phyloP scores from a whole-genome alignment of 2,888 invertebrate species.

The Eupithecia inturbata region DNA sequence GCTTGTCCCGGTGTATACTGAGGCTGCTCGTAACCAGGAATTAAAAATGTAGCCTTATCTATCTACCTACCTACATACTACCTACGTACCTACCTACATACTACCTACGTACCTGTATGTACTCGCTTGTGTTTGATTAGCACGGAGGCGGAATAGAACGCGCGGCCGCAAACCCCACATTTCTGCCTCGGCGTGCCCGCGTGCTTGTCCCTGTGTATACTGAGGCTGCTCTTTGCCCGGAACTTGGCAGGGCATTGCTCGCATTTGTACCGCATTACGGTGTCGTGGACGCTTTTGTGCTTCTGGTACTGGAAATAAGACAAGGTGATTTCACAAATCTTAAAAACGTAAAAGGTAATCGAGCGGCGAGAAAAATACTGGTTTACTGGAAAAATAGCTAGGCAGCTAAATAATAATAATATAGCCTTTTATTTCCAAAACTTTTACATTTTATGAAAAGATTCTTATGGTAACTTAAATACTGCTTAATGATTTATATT shows the following conservation, averaged over 20 bases:
- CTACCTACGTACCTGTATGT: slow-evolving; percentile 1
- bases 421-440: too few species aligned
- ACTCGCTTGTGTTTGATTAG: not conserved
- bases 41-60: too few species aligned
- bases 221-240: not conserved
- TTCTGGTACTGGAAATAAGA: not conserved
- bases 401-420: too few species aligned
- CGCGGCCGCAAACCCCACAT: not conserved
- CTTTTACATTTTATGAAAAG: too few species aligned
- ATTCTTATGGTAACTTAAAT: too few species aligned
- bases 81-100: too few species aligned
- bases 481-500: too few species aligned
- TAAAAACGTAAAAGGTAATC: too few species aligned
- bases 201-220: not conserved
- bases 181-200: not conserved
- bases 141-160: not conserved
- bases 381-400: too few species aligned
- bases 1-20: not conserved
- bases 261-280: not conserved
- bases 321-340: too few species aligned
- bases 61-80: not conserved
- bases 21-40: not conserved
- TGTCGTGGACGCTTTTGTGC: not conserved
- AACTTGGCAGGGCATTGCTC: not conserved
- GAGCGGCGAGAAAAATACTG: too few species aligned